Percentiles rank a stretch among this genome's conserved stretches.
phyloP scores from a whole-genome alignment of 2,113 vertebrate species.

The Apodemus speciosus region DNA sequence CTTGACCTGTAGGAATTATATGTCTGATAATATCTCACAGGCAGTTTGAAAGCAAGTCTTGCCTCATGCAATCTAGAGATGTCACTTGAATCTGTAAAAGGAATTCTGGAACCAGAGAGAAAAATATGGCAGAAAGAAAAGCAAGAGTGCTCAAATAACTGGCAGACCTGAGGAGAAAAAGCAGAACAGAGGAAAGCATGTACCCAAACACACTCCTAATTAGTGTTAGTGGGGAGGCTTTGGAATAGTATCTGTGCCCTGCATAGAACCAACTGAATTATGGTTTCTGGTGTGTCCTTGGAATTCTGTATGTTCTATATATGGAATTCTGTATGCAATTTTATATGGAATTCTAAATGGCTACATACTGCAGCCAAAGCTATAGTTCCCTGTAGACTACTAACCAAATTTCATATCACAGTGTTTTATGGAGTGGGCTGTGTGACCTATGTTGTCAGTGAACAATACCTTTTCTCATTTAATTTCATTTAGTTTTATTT shows the following conservation, averaged over 20 bases:
- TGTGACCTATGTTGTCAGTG: neutral
- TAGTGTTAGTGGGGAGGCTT: neutral
- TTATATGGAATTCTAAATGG: neutral
- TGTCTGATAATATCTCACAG: neutral
- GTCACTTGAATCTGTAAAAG: neutral
- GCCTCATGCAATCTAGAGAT: neutral
- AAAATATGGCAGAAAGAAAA: neutral
- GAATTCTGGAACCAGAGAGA: neutral
- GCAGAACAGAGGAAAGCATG: neutral
- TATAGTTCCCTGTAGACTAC: neutral
- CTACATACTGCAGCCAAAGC: neutral
- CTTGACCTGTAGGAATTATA: neutral
- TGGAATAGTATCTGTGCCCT: neutral
- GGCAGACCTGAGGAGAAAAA: neutral
- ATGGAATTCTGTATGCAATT: too few species aligned
- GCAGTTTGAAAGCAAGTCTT: neutral
- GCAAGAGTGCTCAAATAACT: neutral
- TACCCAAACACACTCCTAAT: neutral
- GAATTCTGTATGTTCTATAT: neutral
- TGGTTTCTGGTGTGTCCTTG: neutral
- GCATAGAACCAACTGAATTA: neutral
- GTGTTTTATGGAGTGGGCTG: neutral
- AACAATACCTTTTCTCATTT: neutral
- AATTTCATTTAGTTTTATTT: neutral
- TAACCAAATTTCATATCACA: neutral